phyloP scores from a whole-genome alignment of 1,140 invertebrate genomes.

The Lordiphosa clarofinis region DNA sequence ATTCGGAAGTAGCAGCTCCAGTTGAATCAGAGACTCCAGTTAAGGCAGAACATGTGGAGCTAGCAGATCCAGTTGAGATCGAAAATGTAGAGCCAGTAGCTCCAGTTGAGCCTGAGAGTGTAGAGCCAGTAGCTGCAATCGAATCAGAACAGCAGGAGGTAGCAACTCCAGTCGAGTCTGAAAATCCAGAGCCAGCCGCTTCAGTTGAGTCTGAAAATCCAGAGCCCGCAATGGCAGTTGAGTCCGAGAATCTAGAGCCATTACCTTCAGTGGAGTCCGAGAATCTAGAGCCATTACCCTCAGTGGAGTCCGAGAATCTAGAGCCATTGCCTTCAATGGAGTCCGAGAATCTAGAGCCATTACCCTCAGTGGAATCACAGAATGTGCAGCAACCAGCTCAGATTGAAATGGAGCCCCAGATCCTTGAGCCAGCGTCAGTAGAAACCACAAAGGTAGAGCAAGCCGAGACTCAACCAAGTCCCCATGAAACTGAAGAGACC shows the following conservation, averaged over 20 bases:
- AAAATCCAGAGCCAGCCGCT: not conserved
- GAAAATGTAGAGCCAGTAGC: not conserved
- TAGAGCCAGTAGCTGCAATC: not conserved
- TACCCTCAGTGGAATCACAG: slow-evolving; percentile 1
- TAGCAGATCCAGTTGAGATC: not conserved
- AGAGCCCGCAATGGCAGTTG: not conserved
- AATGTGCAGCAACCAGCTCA: not conserved
- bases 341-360: not conserved
- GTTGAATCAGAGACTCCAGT: not conserved
- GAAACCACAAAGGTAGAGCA: no score
- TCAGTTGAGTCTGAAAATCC: not conserved
- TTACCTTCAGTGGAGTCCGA: not conserved
- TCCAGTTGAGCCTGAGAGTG: slow-evolving; percentile 12
- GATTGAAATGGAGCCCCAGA: not conserved
- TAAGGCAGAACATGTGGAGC: no score
- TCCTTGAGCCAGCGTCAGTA: no score
- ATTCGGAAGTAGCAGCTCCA: no score
- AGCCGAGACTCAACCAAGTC: no score
- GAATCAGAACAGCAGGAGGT: slow-evolving; percentile 11
- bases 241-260: not conserved
- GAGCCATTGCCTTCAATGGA: not conserved
- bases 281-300: not conserved
- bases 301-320: slow-evolving; percentile 1
- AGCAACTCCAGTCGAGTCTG: slow-evolving; percentile 8
- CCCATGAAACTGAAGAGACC: no score